Percentiles rank a stretch among this genome's conserved stretches.
phyloP scores from a whole-genome alignment of 2,797 vertebrate species.

The Acipenser ruthenus region DNA sequence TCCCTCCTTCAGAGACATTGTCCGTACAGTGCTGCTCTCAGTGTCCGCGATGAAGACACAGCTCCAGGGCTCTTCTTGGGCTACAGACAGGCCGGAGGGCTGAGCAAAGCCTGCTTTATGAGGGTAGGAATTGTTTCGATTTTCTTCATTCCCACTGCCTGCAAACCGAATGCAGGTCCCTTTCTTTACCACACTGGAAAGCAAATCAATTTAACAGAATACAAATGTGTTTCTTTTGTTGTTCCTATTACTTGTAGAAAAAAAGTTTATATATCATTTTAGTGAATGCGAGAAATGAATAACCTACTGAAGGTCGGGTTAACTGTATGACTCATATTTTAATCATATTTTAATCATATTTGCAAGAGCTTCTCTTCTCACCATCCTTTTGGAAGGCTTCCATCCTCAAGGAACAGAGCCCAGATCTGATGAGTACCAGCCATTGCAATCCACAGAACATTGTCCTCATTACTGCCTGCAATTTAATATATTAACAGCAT shows the following conservation, averaged over 20 bases:
- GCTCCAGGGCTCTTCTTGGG: slow-evolving; percentile 69
- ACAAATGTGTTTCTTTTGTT: too few species aligned
- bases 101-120: slow-evolving; percentile 91
- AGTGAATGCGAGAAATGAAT: too few species aligned
- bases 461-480: slow-evolving; percentile 57
- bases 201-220: neutral
- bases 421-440: slow-evolving; percentile 94
- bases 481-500: slow-evolving; percentile 15
- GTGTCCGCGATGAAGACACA: slow-evolving; percentile 88
- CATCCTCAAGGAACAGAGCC: slow-evolving; percentile 81
- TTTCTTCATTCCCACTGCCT: slow-evolving; percentile 91
- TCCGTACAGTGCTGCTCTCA: slow-evolving; percentile 87
- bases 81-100: slow-evolving; percentile 78
- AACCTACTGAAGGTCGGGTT: too few species aligned
- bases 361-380: slow-evolving; percentile 42
- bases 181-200: slow-evolving; percentile 64
- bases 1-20: slow-evolving; percentile 78
- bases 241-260: too few species aligned
- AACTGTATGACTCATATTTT: too few species aligned
- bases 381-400: slow-evolving; percentile 85
- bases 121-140: slow-evolving; percentile 90
- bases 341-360: too few species aligned
- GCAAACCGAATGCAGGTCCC: slow-evolving; percentile 84
- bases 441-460: slow-evolving; percentile 93
- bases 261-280: too few species aligned